A percentile compares a stretch with the other conserved stretches of the same genome.
Conservation (phyloP, 2,113 vertebrate species). For the Tenebrosternarchus preto region DNA sequence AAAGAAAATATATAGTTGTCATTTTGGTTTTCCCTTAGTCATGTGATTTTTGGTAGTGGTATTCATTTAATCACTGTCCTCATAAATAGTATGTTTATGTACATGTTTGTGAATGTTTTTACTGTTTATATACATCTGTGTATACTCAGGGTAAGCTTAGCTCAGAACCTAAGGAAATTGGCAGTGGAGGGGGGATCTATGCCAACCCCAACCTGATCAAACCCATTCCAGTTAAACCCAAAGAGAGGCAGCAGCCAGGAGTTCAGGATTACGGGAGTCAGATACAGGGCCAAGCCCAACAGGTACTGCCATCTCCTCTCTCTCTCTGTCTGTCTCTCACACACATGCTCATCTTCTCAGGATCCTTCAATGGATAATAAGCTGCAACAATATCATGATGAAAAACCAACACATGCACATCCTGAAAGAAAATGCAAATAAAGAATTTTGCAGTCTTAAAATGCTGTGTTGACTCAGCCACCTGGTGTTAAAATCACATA, state of each 20-base stretch:
- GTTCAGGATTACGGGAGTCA: constrained; percentile 24
- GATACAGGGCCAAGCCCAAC: constrained; percentile 57
- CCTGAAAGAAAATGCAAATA: too few species aligned
- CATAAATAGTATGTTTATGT: not conserved
- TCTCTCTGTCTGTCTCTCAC: not conserved
- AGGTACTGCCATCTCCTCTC: not conserved
- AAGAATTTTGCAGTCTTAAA: too few species aligned
- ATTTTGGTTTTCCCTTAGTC: too few species aligned
- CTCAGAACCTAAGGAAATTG: constrained; percentile 93
- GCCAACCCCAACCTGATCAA: constrained; percentile 93
- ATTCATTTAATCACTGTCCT: too few species aligned
- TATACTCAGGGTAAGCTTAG: constrained; percentile 78
- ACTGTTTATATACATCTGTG: not conserved
- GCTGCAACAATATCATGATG: too few species aligned
- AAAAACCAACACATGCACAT: too few species aligned
- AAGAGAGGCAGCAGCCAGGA: constrained; percentile 59
- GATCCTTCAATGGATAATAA: too few species aligned
- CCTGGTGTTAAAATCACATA: too few species aligned
- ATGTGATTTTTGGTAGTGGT: too few species aligned
- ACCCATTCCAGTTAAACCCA: constrained; percentile 91
- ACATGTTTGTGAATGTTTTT: not conserved
- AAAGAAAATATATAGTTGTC: too few species aligned
- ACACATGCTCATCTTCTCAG: too few species aligned
- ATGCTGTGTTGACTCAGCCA: too few species aligned
- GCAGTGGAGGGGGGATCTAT: constrained; percentile 82